Evolutionary conservation across 2,113 vertebrate genomes (phyloP).

Genomic region (Macrotis lagotis): DNA sequence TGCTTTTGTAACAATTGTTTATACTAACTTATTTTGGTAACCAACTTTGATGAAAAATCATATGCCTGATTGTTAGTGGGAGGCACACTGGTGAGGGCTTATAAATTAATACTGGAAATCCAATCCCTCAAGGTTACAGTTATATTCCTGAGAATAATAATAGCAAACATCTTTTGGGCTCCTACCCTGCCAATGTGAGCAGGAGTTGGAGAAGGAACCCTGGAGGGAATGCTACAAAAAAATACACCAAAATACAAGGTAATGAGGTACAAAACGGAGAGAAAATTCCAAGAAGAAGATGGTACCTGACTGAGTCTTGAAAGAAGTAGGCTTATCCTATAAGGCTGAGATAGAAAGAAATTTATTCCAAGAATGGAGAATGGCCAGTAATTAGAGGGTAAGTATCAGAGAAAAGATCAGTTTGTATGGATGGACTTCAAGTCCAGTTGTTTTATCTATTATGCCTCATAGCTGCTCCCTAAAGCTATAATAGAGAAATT

Average conservation of each 20-base stretch:
- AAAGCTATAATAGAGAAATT: background rate
- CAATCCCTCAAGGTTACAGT: background rate
- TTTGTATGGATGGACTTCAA: too few relatives aligned
- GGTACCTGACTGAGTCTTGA: background rate
- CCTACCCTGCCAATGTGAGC: background rate
- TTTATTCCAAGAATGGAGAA: too few relatives aligned
- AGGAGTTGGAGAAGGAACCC: background rate
- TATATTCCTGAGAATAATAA: background rate
- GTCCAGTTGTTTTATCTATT: too few relatives aligned
- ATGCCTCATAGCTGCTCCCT: too few relatives aligned
- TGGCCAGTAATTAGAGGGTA: too few relatives aligned
- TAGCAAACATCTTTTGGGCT: background rate
- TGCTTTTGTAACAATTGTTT: background rate
- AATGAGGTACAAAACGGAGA: background rate
- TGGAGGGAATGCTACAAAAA: background rate
- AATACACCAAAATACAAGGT: background rate
- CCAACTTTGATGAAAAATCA: background rate
- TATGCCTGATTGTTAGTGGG: background rate
- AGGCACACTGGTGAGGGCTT: background rate
- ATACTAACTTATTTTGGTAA: background rate
- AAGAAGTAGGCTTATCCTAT: background rate
- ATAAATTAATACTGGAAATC: background rate
- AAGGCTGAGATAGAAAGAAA: too few relatives aligned
- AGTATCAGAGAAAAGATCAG: too few relatives aligned
- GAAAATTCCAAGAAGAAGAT: background rate